These are phyloP conservation scores for Cryptus armator DNA, from an alignment of 2,888 invertebrate genomes.

Conservation along the genomic window DNA sequence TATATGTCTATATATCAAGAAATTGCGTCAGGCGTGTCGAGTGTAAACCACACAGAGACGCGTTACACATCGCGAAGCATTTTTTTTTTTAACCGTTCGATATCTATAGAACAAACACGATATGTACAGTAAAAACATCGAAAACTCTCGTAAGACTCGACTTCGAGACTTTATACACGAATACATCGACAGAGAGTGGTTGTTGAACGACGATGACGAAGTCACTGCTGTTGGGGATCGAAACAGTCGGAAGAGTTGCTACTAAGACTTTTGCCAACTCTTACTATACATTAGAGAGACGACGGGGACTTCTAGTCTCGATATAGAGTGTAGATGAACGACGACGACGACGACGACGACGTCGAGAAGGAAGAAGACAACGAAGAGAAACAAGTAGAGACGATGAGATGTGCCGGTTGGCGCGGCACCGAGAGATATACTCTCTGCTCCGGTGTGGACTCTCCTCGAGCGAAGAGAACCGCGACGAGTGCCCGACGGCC, in stretches of 20 bases:
- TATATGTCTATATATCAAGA: background rate
- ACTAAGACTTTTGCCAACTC: background rate
- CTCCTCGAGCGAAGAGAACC: slow-evolving; percentile 62
- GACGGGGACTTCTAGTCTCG: background rate
- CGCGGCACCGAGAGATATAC: slow-evolving; percentile 7
- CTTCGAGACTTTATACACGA: background rate
- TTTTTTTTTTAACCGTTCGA: slow-evolving; percentile 9
- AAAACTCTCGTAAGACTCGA: background rate
- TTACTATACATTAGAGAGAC: background rate
- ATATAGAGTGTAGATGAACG: background rate
- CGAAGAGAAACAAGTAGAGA: background rate
- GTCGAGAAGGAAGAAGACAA: background rate
- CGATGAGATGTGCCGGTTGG: slow-evolving; percentile 8
- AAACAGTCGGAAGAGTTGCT: background rate
- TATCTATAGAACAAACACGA: background rate
- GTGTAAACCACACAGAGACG: background rate
- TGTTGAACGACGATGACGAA: background rate
- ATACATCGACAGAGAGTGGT: background rate
- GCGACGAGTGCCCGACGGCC: slow-evolving; percentile 42
- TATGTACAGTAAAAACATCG: background rate
- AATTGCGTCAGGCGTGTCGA: slow-evolving; percentile 42
- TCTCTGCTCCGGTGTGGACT: slow-evolving; percentile 8
- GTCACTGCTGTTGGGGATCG: background rate
- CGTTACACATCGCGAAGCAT: background rate
- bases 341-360: background rate